Evolutionary conservation across 1,140 invertebrate species (phyloP).

Genomic region (Aphelenchoides besseyi): DNA sequence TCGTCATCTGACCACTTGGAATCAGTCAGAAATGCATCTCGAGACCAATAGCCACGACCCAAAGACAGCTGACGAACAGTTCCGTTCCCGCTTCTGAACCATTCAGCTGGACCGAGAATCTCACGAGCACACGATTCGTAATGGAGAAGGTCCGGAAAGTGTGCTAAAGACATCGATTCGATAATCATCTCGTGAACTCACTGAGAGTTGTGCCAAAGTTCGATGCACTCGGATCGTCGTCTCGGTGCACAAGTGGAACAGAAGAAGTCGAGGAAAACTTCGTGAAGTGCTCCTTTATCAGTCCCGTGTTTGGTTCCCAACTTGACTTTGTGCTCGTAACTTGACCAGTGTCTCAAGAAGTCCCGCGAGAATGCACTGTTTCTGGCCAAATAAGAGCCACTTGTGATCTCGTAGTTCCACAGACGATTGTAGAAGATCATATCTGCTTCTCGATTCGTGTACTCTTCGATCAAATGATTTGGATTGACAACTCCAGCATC

Average conservation of each 20-base stretch:
- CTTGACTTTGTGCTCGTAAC: neutral
- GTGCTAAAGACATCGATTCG: neutral
- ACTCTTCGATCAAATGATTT: slow-evolving; percentile 46
- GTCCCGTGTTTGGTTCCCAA: neutral
- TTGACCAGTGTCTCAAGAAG: neutral
- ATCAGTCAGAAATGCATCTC: too few species aligned
- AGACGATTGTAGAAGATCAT: slow-evolving; percentile 40
- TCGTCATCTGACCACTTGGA: too few species aligned
- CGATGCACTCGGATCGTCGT: neutral
- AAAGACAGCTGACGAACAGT: too few species aligned
- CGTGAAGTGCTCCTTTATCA: neutral
- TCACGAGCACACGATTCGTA: neutral
- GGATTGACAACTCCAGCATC: slow-evolving; percentile 45
- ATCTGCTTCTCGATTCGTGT: slow-evolving; percentile 22
- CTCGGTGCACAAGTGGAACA: neutral
- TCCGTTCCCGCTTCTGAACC: slow-evolving; percentile 1
- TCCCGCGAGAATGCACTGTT: neutral
- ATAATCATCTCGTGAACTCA: neutral
- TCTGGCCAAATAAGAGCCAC: slow-evolving; percentile 39
- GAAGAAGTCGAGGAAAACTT: neutral
- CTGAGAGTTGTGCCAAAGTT: neutral
- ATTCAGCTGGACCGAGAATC: neutral
- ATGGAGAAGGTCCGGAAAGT: neutral
- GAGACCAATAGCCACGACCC: too few species aligned
- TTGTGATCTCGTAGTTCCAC: slow-evolving; percentile 42